Evolutionary conservation across 2,113 vertebrate genomes (phyloP), one percentile per base, ranked within the genome.

Genomic region (Terrapene triunguis): DNA sequence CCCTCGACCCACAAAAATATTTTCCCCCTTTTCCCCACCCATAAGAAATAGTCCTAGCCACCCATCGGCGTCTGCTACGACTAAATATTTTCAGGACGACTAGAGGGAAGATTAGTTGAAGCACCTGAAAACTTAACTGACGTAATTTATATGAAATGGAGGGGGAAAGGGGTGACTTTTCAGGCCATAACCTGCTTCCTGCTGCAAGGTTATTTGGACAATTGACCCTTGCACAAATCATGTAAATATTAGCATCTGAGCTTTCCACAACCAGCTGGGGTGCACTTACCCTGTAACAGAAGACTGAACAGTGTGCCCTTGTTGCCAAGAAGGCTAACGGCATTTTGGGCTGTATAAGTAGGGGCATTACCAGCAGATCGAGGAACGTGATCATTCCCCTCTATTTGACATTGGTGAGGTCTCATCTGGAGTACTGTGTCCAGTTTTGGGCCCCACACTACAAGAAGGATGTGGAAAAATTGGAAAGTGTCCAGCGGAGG

Each of bases 91-190:
- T 0, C 0, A 13, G 87, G 59, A 88, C n/a, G 89, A 8, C 22
- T 57, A 22, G 74, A 78, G 80, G 24, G n/a, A 35, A 21, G 79
- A 12, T 93, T 92, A 32, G 81, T 74, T 72, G 55, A 57, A 85
- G 4, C 80, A 54, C 44, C 74, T 76, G 25, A 12, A 54, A 38
- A 81, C 24, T 25, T 79, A 22, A 29, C 87, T 94, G 24, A 59
- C 92, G 87, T 82, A 9, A 9, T 87, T 59, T 76, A 7, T 25
- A 48, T 88, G 51, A 88, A 24, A 13, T 17, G 12, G 29, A 85
- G 65, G 85, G 84, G 35, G 44, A 82, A 92, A 89, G 80, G n/a
- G 84, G 29, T 90, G 14, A n/a, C 57, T 94, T 69, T 88, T 27
- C 50, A 65, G 74, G 84, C 59, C 54, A 32, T 47, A 47, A 42